phyloP scores from a whole-genome alignment of 2,797 vertebrate genomes.

The Danio tinwini region DNA sequence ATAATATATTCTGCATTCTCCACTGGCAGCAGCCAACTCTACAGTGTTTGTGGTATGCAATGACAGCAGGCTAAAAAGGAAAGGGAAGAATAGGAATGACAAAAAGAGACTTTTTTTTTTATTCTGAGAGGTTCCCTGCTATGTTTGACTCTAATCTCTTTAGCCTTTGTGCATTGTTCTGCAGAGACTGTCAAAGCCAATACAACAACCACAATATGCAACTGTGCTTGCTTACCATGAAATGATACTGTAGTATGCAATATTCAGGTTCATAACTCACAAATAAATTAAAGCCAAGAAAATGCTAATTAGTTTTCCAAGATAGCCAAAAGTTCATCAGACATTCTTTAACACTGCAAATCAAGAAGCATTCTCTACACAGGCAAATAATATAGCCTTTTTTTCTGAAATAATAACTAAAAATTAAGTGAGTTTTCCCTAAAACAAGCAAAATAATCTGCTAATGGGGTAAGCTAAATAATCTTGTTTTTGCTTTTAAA shows the following conservation, averaged over 20 bases:
- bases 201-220: constrained; percentile 5
- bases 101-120: constrained; percentile 9
- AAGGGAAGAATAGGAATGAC: too few relatives aligned
- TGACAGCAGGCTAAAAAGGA: background rate
- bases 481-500: too few relatives aligned
- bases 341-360: background rate
- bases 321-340: background rate
- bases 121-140: constrained; percentile 63
- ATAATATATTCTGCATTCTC: background rate
- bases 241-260: background rate
- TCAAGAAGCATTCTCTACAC: too few relatives aligned
- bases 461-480: too few relatives aligned
- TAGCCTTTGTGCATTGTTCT: constrained; percentile 44
- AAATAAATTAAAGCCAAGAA: background rate
- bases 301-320: background rate
- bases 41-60: background rate
- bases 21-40: background rate
- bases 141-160: constrained; percentile 71
- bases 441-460: too few relatives aligned
- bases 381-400: too few relatives aligned
- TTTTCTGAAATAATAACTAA: too few relatives aligned
- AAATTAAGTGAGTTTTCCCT: too few relatives aligned
- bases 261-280: background rate
- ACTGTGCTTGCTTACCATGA: background rate
- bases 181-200: constrained; percentile 32